Conservation (phyloP, 2,888 invertebrate genomes). For the Drosophila paucipuncta region DNA sequence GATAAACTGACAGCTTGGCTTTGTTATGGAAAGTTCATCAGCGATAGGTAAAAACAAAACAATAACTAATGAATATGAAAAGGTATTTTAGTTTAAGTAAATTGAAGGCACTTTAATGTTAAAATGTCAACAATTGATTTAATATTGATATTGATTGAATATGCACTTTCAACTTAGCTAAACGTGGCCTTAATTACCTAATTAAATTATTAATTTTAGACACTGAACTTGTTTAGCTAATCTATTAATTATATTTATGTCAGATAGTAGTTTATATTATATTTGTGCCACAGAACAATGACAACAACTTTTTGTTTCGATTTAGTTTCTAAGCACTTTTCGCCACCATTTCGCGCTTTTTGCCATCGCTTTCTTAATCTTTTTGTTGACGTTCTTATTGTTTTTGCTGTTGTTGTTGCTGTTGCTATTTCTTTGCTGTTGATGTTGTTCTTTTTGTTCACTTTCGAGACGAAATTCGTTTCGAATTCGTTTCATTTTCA, state of each 20-base stretch:
- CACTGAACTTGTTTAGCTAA: not conserved
- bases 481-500: slow-evolving; percentile 28
- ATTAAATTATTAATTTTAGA: not conserved
- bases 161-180: not conserved
- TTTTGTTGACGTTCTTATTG: slow-evolving; percentile 20
- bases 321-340: slow-evolving; percentile 39
- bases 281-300: not conserved
- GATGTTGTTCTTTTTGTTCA: slow-evolving; percentile 21
- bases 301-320: slow-evolving; percentile 8
- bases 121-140: not conserved
- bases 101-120: not conserved
- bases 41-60: not conserved
- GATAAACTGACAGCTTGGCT: slow-evolving; percentile 3
- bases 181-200: not conserved
- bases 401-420: slow-evolving; percentile 2
- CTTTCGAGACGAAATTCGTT: slow-evolving; percentile 45
- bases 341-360: slow-evolving; percentile 34
- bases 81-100: not conserved
- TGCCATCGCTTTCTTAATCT: slow-evolving; percentile 19
- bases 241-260: not conserved
- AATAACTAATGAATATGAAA: not conserved
- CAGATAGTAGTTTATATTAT: not conserved
- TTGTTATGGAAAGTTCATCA: not conserved
- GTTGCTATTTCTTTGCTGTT: slow-evolving; percentile 3
- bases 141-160: not conserved